phyloP scores from a whole-genome alignment of 1,140 invertebrate species.

The Drosophila elegans region DNA sequence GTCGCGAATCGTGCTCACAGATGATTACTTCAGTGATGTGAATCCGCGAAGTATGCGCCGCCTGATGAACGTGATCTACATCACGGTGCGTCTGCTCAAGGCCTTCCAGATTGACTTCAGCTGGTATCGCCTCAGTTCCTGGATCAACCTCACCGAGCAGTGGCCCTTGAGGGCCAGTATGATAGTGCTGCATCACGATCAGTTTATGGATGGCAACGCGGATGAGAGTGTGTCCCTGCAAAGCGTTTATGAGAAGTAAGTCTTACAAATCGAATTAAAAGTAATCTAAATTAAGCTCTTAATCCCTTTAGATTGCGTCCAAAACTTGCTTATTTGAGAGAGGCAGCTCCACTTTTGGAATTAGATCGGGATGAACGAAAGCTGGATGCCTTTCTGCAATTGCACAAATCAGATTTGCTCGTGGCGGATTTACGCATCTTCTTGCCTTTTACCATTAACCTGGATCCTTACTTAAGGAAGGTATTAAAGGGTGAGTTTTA shows the following conservation, averaged over 20 bases:
- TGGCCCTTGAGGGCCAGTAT: slow-evolving; percentile 99
- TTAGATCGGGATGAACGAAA: slow-evolving; percentile 97
- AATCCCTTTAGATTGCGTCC: slow-evolving; percentile 88
- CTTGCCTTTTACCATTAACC: slow-evolving; percentile 97
- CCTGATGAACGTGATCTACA: slow-evolving; percentile 98
- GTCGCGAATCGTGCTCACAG: slow-evolving; percentile 94
- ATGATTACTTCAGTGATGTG: slow-evolving; percentile 98
- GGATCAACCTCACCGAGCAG: slow-evolving; percentile 99
- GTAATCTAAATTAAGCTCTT: slow-evolving; percentile 12
- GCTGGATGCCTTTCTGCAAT: slow-evolving; percentile 95
- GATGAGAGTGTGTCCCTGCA: slow-evolving; percentile 95
- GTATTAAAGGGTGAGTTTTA: slow-evolving; percentile 92
- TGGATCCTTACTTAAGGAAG: slow-evolving; percentile 98
- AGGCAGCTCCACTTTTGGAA: slow-evolving; percentile 94
- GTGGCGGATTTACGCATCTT: slow-evolving; percentile 97
- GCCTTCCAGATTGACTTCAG: slow-evolving; percentile 99
- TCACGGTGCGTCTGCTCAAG: slow-evolving; percentile 97
- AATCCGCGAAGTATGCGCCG: slow-evolving; percentile 98
- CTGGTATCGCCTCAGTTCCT: slow-evolving; percentile 98
- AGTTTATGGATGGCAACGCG: slow-evolving; percentile 93
- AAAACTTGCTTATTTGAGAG: slow-evolving; percentile 93
- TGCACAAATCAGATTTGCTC: slow-evolving; percentile 92
- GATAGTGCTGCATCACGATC: slow-evolving; percentile 97
- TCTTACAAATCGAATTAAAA: slow-evolving; percentile 31
- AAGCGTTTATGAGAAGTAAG: slow-evolving; percentile 96